phyloP scores from a whole-genome alignment of 2,888 invertebrate genomes.

The Calephelis perditalis region DNA sequence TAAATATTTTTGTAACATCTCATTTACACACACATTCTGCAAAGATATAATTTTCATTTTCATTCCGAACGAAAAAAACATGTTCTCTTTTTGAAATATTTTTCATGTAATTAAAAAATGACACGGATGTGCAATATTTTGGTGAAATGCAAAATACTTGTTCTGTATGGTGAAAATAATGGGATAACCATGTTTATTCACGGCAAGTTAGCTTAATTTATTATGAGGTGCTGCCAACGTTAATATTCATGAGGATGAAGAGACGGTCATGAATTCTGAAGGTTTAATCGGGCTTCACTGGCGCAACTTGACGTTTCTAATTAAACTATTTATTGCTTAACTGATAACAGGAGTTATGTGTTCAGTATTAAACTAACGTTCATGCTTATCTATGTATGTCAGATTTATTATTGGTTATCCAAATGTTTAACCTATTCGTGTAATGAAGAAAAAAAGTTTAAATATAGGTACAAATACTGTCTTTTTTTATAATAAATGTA shows the following conservation, averaged over 20 bases:
- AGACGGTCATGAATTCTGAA: slow-evolving; percentile 17
- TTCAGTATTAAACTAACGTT: no score
- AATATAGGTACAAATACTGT: no score
- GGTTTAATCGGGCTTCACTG: slow-evolving; percentile 6
- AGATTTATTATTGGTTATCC: no score
- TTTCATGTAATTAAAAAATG: not conserved
- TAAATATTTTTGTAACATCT: no score
- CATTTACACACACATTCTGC: no score
- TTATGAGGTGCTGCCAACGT: slow-evolving; percentile 20
- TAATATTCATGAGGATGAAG: slow-evolving; percentile 20
- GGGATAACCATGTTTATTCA: slow-evolving; percentile 24
- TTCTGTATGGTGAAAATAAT: slow-evolving; percentile 16
- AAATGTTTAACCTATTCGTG: no score
- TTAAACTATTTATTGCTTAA: not conserved
- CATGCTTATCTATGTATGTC: no score
- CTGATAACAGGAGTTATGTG: no score
- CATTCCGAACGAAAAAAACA: no score
- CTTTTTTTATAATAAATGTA: no score
- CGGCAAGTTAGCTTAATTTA: slow-evolving; percentile 22
- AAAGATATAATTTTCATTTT: no score
- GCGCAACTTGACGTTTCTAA: not conserved
- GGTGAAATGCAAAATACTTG: not conserved
- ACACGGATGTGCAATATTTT: not conserved
- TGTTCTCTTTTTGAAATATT: not conserved
- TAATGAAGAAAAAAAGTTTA: no score